Evolutionary conservation across 1,140 invertebrate species (phyloP), one percentile per base, ranked within the genome.

Genomic region (Zaprionus davidi): DNA sequence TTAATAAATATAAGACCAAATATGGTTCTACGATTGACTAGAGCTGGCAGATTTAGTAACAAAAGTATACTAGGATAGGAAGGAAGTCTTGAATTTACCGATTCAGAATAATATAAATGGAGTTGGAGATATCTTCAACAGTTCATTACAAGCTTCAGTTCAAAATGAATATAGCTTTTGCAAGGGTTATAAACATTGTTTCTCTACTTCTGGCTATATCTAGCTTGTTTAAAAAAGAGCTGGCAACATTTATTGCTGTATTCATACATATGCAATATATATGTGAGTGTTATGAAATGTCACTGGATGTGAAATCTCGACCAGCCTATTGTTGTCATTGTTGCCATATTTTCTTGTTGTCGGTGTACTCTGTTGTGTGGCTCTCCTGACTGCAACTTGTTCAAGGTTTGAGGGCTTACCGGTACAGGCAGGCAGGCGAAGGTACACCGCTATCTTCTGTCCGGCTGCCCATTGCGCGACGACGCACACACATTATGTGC

Each of bases 241-340:
- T 31, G 28, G 6, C 28, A 31, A n/a, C 38, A n/a, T 15, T n/a
- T 15, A 5, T n/a, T 41, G 2, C 4, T 38, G 53, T 38, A 20
- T n/a, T 11, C 31, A 17, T 36, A 7, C n/a, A 28, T 60, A 51
- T n/a, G 12, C 22, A 28, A 44, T 71, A 58, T 17, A 4, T 64
- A 57, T 31, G 22, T 20, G 31, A 7, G n/a, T 57, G 13, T 44
- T 51, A 44, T 44, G 41, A 44, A 58, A n/a, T 24, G 51, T 56
- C 26, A 41, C 34, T 59, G 38, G 15, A 28, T 65, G 28, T 28
- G 38, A 55, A 73, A 38, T 51, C 31, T 73, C 28, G 65, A 51
- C 12, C 31, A 31, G 62, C 60, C 71, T 78, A 75, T 81, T 78
- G 71, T 81, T 81, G 76, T 81, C 76, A 78, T 75, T 81, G 76